Evolutionary conservation across 2,888 invertebrate species (phyloP), one percentile per base, ranked within the genome.

Genomic region (Amiota mariae): DNA sequence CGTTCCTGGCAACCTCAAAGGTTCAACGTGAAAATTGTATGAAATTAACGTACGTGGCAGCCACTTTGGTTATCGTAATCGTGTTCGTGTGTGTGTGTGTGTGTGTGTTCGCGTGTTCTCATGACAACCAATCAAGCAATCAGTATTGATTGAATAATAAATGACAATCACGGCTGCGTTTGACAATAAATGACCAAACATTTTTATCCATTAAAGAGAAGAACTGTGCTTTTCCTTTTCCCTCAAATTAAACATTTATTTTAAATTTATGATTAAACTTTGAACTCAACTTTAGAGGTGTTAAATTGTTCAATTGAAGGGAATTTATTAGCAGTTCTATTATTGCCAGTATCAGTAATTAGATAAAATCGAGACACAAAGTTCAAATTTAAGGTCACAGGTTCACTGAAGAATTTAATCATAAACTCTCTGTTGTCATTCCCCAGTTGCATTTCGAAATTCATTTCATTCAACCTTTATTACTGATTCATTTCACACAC

Each of bases 111-210:
- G 57, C 71, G 61, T 61, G 36, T 36, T 6, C 36, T 36, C 36
- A 36, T 36, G 36, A 36, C 75, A 79, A 74, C 68, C 70, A 72
- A 74, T 75, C 72, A 71, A 80, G 82, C 82, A 82, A 82, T 82
- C 82, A 82, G 81, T 84, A 82, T 84, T 84, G 82, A 82, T 82
- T 82, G 82, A 84, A 82, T 84, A 84, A 84, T 82, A 84, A 81
- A 84, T 82, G 84, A 80, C 82, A 82, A 78, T 18, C 59, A 80
- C 46, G 8, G 70, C 81, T 77, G 73, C 76, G 75, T 76, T 76
- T 79, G 82, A 80, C 84, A 82, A 77, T 82, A 78, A 59, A 59
- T 20, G n/a, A 59, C 18, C 11, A 56, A 78, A 67, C 64, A 75
- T 73, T 64, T 67, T 9, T 46, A 20, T 36, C 36, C 36, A 36